Conservation (phyloP, 2,797 vertebrate species). For the Enteromius paludinosus region DNA sequence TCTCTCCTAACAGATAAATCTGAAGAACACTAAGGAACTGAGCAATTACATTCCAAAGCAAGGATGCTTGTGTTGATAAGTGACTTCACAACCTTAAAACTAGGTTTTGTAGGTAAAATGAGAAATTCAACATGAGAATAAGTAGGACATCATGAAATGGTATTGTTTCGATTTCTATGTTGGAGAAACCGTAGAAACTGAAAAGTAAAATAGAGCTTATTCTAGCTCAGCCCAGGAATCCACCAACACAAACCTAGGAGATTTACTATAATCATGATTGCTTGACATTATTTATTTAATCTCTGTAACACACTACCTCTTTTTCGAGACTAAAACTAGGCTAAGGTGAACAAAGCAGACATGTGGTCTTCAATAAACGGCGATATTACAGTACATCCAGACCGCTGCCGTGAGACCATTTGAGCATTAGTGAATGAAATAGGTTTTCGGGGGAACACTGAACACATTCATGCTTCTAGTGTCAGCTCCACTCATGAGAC, state of each 20-base stretch:
- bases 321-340: neutral
- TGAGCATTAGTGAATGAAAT: conserved; percentile 21
- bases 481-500: conserved; percentile 32
- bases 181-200: neutral
- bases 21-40: conserved; percentile 22
- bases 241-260: neutral
- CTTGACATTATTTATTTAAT: neutral
- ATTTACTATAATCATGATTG: neutral
- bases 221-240: neutral
- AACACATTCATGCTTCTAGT: conserved; percentile 42
- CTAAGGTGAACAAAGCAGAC: conserved; percentile 26
- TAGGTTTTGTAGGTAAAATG: neutral
- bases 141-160: neutral
- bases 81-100: conserved; percentile 4
- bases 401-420: conserved; percentile 9
- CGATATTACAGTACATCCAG: neutral
- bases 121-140: conserved; percentile 5
- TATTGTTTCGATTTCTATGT: neutral
- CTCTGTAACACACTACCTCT: neutral
- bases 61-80: conserved; percentile 4
- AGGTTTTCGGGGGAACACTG: conserved; percentile 21
- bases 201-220: neutral
- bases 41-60: conserved; percentile 22
- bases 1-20: neutral
- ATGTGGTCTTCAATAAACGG: neutral